Percentiles rank a stretch among this genome's conserved stretches.
phyloP scores from a whole-genome alignment of 2,888 invertebrate species.

The Pterostichus madidus region DNA sequence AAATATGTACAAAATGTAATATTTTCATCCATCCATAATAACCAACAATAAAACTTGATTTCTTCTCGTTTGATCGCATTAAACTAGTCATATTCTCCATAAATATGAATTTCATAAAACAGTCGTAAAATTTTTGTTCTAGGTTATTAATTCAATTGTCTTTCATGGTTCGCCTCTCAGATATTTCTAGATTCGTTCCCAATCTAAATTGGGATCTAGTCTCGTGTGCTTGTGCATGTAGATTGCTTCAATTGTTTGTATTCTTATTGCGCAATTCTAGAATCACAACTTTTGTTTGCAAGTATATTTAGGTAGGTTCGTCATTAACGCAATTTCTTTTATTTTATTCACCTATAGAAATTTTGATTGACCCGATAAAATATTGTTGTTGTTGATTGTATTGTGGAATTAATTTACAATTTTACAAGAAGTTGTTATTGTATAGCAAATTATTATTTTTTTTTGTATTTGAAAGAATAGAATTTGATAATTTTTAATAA shows the following conservation, averaged over 20 bases:
- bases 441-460: no score
- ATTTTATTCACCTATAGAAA: background rate
- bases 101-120: conserved; percentile 3
- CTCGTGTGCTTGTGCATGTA: background rate
- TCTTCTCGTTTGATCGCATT: background rate
- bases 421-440: no score
- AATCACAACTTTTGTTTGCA: background rate
- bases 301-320: no score
- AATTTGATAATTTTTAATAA: no score
- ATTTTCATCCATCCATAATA: no score
- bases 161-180: background rate
- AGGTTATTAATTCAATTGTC: conserved; percentile 12
- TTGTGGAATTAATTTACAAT: no score
- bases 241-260: background rate
- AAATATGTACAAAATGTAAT: no score
- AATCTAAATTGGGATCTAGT: background rate
- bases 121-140: background rate
- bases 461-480: no score
- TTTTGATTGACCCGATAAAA: no score
- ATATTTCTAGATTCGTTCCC: background rate
- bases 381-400: no score
- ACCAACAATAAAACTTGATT: background rate
- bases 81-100: background rate
- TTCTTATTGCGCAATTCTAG: background rate
- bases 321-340: background rate